A percentile compares a stretch with the other conserved stretches of the same genome.
Evolutionary conservation across 1,140 invertebrate genomes (phyloP).

Genomic region (Steinernema khuongi): DNA sequence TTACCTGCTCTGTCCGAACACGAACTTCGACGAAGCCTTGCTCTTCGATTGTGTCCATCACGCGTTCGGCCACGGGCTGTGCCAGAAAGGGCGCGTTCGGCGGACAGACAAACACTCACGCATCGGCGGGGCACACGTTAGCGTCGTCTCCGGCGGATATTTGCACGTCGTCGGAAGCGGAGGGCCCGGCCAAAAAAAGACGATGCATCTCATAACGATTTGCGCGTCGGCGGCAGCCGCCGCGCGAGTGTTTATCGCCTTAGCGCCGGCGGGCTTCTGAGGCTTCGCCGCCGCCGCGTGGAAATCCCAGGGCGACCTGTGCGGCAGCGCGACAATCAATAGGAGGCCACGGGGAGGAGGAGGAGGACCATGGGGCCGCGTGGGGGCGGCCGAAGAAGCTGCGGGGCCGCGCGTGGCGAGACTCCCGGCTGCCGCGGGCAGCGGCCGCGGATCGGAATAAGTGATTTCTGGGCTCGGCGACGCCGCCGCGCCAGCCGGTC

Average conservation of each 20-base stretch:
- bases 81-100: too few species aligned
- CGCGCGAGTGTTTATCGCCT: conserved; percentile 10
- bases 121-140: background rate
- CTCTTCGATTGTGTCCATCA: too few species aligned
- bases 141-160: background rate
- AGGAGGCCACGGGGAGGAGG: background rate
- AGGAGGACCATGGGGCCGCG: background rate
- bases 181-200: background rate
- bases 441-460: conserved; percentile 9
- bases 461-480: conserved; percentile 2
- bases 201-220: conserved; percentile 13
- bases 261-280: background rate
- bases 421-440: background rate
- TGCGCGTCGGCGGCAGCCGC: conserved; percentile 6
- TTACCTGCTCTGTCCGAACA: too few species aligned
- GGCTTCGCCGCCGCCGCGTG: background rate
- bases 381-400: background rate
- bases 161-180: background rate
- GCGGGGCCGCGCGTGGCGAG: background rate
- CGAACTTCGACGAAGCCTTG: too few species aligned
- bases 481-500: background rate
- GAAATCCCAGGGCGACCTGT: background rate
- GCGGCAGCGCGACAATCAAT: conserved; percentile 8
- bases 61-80: too few species aligned
- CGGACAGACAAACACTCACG: background rate